These are phyloP conservation scores for Philypnodon macrostomus DNA, from an alignment of 2,797 vertebrate genomes.

Conservation along the genomic window DNA sequence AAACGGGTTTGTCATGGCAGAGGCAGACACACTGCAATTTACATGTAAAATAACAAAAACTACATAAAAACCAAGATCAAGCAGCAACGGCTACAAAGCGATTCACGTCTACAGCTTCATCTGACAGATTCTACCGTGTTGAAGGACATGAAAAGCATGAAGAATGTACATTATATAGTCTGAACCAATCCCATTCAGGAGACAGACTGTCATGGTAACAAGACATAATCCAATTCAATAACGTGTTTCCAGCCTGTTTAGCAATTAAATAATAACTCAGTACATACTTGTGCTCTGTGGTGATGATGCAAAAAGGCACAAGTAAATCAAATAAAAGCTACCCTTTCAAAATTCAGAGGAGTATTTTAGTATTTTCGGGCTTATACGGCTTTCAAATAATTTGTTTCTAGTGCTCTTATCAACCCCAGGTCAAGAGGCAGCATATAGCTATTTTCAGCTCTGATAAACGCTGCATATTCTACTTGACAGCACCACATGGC, in stretches of 20 bases:
- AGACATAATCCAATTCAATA: neutral
- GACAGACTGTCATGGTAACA: neutral
- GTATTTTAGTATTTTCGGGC: neutral
- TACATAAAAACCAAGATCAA: no score
- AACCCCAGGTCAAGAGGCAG: slow-evolving; percentile 15
- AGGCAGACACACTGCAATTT: no score
- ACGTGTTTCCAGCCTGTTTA: neutral
- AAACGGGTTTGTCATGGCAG: neutral
- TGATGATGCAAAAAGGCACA: neutral
- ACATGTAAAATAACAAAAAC: no score
- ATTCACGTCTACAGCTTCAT: neutral
- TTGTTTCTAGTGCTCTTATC: slow-evolving; percentile 9
- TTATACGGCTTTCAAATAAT: slow-evolving; percentile 1
- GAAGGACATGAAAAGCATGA: neutral
- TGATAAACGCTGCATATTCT: neutral
- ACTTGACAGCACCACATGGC: neutral
- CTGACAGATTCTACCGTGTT: neutral
- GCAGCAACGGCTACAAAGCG: neutral
- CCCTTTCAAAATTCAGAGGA: neutral
- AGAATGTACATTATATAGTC: neutral
- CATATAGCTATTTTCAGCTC: slow-evolving; percentile 14
- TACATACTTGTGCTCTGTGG: neutral
- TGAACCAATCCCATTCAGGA: neutral
- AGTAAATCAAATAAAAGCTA: neutral
- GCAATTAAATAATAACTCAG: neutral